Percentiles rank a stretch among this genome's conserved stretches.
Conservation (phyloP, 2,797 vertebrate genomes). For the Mus caroli region DNA sequence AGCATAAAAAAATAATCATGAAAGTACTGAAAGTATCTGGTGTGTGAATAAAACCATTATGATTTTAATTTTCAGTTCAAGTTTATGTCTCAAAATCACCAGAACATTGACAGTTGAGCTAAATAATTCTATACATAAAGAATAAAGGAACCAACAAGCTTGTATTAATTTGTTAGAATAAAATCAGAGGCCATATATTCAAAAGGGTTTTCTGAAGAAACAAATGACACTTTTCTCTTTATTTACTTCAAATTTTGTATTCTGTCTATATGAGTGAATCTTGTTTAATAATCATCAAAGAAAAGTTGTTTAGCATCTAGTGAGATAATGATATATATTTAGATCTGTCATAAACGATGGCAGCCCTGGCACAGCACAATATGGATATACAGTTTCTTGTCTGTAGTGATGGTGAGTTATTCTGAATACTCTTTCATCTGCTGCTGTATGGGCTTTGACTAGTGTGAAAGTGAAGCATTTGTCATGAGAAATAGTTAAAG, state of each 20-base stretch:
- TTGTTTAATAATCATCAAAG: slow-evolving; percentile 31
- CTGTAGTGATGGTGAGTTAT: not conserved
- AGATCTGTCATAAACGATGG: not conserved
- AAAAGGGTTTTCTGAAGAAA: not conserved
- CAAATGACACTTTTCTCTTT: not conserved
- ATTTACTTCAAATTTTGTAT: slow-evolving; percentile 21
- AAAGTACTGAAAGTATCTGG: not conserved
- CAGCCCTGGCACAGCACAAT: not conserved
- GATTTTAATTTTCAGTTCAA: not conserved
- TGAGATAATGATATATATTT: not conserved
- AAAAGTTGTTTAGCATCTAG: not conserved
- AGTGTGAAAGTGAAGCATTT: not conserved
- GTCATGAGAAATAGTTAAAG: not conserved
- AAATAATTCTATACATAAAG: not conserved
- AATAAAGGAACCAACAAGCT: not conserved
- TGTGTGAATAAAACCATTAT: not conserved
- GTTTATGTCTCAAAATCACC: slow-evolving; percentile 1
- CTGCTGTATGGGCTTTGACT: not conserved
- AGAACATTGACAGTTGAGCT: not conserved
- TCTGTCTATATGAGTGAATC: not conserved
- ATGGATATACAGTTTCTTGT: not conserved
- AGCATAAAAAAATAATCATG: not conserved
- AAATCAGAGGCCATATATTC: not conserved
- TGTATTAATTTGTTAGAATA: not conserved
- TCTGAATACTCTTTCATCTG: not conserved